These are phyloP conservation scores for Menidia beryllina DNA, from an alignment of 2,113 vertebrate genomes.

Conservation along the genomic window DNA sequence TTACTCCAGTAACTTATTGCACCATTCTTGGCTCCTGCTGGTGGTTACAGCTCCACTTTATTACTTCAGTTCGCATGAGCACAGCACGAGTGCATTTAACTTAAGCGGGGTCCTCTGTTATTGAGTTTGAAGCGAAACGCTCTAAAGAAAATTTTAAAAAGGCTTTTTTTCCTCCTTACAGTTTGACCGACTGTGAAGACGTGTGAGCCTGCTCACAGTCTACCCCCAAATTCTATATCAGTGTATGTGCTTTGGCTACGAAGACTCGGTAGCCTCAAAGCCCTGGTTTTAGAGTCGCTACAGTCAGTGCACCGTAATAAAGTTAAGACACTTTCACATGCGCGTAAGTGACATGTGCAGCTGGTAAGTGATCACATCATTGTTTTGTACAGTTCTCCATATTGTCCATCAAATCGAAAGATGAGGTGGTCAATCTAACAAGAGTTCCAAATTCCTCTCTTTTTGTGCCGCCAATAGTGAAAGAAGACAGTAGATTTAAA, in stretches of 20 bases:
- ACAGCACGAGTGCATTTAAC: conserved; percentile 20
- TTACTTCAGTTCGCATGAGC: neutral
- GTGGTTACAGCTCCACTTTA: conserved; percentile 6
- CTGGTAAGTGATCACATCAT: conserved; percentile 12
- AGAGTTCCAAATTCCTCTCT: neutral
- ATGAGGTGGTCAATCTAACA: neutral
- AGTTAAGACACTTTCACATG: conserved; percentile 61
- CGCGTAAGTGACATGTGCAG: neutral
- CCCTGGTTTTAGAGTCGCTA: conserved; percentile 43
- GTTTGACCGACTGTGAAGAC: conserved; percentile 15
- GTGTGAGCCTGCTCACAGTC: conserved; percentile 68
- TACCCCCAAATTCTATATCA: conserved; percentile 20
- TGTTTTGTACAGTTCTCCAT: neutral
- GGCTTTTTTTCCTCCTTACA: neutral
- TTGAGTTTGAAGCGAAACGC: conserved; percentile 17
- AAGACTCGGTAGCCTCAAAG: conserved; percentile 31
- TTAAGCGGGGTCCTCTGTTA: conserved; percentile 16
- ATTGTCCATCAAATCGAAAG: conserved; percentile 1
- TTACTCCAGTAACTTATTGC: conserved; percentile 38
- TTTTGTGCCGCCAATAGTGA: conserved; percentile 26
- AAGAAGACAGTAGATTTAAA: conserved; percentile 41
- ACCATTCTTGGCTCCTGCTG: conserved; percentile 23
- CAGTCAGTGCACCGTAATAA: conserved; percentile 10
- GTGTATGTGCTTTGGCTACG: conserved; percentile 35
- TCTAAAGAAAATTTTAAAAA: neutral